These are phyloP conservation scores for Cydia strobilella DNA, from an alignment of 1,140 invertebrate species.

Conservation along the genomic window DNA sequence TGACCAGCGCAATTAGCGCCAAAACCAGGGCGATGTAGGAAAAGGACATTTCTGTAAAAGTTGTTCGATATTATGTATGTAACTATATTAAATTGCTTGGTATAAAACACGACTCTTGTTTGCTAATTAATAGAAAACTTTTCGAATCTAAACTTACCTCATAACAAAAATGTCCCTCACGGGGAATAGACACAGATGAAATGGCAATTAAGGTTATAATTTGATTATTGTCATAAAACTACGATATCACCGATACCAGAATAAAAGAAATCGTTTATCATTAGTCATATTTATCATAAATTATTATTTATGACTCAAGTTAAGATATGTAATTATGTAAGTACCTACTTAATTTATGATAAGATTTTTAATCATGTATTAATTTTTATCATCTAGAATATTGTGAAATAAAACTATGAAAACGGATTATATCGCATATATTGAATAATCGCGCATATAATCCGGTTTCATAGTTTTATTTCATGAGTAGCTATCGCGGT, in stretches of 20 bases:
- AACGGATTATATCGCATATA: too few species aligned
- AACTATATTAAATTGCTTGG: too few species aligned
- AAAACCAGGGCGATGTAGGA: slow-evolving; percentile 41
- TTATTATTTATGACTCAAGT: neutral
- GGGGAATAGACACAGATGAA: slow-evolving; percentile 15
- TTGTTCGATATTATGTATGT: too few species aligned
- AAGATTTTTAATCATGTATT: too few species aligned
- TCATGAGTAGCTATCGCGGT: too few species aligned
- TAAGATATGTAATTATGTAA: too few species aligned
- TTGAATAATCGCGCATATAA: too few species aligned
- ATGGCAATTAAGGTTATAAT: slow-evolving; percentile 22
- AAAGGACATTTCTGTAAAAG: slow-evolving; percentile 60
- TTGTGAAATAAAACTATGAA: too few species aligned
- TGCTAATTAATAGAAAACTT: slow-evolving; percentile 15
- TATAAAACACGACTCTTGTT: neutral
- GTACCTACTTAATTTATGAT: too few species aligned
- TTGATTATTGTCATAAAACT: slow-evolving; percentile 18
- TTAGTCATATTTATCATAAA: slow-evolving; percentile 4
- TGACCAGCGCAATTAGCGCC: slow-evolving; percentile 41
- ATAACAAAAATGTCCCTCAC: slow-evolving; percentile 48
- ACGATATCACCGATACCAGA: slow-evolving; percentile 26
- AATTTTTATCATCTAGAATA: too few species aligned
- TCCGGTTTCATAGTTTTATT: too few species aligned
- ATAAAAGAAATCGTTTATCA: slow-evolving; percentile 26
- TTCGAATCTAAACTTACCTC: slow-evolving; percentile 38